Conservation (phyloP, 2,888 invertebrate genomes). For the Acheta domesticus region DNA sequence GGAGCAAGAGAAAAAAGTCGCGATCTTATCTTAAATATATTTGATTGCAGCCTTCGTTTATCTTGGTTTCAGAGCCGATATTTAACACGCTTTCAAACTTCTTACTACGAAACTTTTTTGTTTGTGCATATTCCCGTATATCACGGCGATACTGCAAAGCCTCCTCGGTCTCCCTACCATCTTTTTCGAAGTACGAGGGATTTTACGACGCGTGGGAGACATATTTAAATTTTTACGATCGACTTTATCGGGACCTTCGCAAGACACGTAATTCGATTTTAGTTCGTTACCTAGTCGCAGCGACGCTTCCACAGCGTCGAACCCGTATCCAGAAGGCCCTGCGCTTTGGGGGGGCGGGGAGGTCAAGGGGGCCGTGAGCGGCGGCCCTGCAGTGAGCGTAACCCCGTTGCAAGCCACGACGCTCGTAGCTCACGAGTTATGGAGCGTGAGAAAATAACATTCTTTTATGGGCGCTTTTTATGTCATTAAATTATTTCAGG, state of each 20-base stretch:
- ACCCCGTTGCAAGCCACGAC: neutral
- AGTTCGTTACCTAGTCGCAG: neutral
- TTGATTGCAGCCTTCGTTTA: too few species aligned
- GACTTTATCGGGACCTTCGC: neutral
- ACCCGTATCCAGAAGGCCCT: too few species aligned
- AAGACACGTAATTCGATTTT: slow-evolving; percentile 5
- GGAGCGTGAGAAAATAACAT: slow-evolving; percentile 18
- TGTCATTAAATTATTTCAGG: slow-evolving; percentile 18
- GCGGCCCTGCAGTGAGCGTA: neutral
- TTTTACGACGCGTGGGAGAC: slow-evolving; percentile 18
- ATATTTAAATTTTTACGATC: slow-evolving; percentile 18
- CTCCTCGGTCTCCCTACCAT: neutral
- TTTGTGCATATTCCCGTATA: neutral
- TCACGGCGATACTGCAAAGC: neutral
- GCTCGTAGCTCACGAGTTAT: slow-evolving; percentile 1
- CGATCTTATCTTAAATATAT: too few species aligned
- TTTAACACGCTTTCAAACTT: too few species aligned
- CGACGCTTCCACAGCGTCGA: neutral
- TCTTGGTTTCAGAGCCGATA: too few species aligned
- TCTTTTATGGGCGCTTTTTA: slow-evolving; percentile 18
- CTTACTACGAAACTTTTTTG: neutral
- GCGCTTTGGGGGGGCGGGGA: too few species aligned
- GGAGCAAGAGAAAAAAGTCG: too few species aligned
- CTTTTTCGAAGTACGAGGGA: neutral
- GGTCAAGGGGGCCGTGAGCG: too few species aligned